A percentile compares a stretch with the other conserved stretches of the same genome.
Evolutionary conservation across 2,797 vertebrate genomes (phyloP).

Genomic region (Parauchenoglanis ngamensis): DNA sequence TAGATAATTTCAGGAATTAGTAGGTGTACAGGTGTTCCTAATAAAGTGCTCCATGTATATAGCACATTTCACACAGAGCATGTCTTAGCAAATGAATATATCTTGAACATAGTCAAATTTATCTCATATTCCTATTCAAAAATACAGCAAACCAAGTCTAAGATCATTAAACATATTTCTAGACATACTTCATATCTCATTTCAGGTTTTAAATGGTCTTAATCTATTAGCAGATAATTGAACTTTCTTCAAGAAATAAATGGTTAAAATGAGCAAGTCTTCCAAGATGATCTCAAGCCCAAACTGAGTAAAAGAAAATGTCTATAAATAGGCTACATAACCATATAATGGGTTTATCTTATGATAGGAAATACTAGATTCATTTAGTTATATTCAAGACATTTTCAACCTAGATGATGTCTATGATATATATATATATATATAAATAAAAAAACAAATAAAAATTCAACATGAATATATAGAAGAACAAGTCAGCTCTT

Average conservation of each 20-base stretch:
- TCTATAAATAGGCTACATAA: background rate
- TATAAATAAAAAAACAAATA: no score
- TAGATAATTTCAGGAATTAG: no score
- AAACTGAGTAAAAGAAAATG: background rate
- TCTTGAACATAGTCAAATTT: background rate
- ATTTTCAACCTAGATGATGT: background rate
- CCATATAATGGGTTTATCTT: background rate
- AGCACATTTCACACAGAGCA: no score
- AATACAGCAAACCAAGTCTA: no score
- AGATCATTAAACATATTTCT: background rate
- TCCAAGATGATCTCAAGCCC: background rate
- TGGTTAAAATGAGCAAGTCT: background rate
- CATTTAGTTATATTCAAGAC: background rate
- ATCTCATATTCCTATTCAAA: background rate
- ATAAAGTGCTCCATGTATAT: no score
- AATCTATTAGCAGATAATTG: background rate
- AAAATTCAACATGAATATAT: no score
- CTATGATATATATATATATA: no score
- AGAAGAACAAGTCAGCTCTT: no score
- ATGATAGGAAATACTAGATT: background rate
- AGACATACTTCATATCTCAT: background rate
- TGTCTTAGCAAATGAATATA: no score
- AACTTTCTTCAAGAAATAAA: background rate
- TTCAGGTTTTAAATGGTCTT: background rate
- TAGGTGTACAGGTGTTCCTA: no score